Evolutionary conservation across 1,140 invertebrate species (phyloP).

Genomic region (Drosophila lini): DNA sequence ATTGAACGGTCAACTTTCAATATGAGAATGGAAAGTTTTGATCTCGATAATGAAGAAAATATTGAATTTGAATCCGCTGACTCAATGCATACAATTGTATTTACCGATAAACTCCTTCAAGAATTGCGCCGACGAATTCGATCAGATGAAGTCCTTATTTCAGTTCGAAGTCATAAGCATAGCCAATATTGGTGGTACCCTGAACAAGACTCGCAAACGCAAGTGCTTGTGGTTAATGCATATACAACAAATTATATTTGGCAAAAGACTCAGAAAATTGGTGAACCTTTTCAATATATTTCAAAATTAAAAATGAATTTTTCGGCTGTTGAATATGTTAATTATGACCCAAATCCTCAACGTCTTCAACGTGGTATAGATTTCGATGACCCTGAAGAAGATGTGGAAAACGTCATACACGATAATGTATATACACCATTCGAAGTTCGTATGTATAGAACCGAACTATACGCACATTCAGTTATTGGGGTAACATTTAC

Average conservation of each 20-base stretch:
- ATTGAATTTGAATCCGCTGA: conserved; percentile 41
- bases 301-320: conserved; percentile 39
- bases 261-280: conserved; percentile 17
- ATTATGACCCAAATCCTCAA: background rate
- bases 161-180: conserved; percentile 39
- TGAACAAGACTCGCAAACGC: conserved; percentile 41
- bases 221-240: conserved; percentile 43
- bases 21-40: conserved; percentile 48
- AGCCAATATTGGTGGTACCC: conserved; percentile 55
- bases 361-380: background rate
- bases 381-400: conserved; percentile 47
- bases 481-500: conserved; percentile 36
- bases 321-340: conserved; percentile 1
- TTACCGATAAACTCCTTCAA: conserved; percentile 33
- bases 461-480: conserved; percentile 42
- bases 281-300: conserved; percentile 40
- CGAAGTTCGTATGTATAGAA: conserved; percentile 49
- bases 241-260: conserved; percentile 27
- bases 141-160: conserved; percentile 41
- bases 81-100: conserved; percentile 38
- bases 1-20: conserved; percentile 28
- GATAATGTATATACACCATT: conserved; percentile 34
- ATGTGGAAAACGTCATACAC: conserved; percentile 36
- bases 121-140: conserved; percentile 25
- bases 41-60: conserved; percentile 29